phyloP scores from a whole-genome alignment of 1,140 invertebrate species.

The Anagrus nilaparvatae region DNA sequence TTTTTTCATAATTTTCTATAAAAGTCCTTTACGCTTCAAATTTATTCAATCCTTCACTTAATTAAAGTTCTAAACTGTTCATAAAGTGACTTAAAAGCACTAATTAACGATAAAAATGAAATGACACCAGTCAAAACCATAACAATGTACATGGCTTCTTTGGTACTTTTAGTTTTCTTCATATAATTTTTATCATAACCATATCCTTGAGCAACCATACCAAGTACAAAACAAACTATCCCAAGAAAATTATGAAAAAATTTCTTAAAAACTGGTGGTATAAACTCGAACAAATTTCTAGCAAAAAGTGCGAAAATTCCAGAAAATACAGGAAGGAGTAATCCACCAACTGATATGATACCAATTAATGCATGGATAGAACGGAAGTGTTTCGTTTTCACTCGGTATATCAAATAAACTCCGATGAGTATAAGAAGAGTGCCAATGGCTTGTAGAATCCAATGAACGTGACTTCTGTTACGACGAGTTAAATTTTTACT shows the following conservation, averaged over 20 bases:
- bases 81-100: constrained; percentile 19
- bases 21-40: no score
- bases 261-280: constrained; percentile 27
- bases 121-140: constrained; percentile 21
- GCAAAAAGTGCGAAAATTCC: constrained; percentile 27
- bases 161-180: background rate
- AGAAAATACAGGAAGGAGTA: constrained; percentile 17
- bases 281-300: constrained; percentile 16
- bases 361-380: constrained; percentile 25
- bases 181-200: constrained; percentile 23
- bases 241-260: constrained; percentile 31
- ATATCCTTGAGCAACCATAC: constrained; percentile 25
- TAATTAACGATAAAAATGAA: constrained; percentile 19
- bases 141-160: constrained; percentile 9
- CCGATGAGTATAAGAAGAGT: constrained; percentile 23
- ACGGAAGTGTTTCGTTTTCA: constrained; percentile 19
- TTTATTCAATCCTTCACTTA: background rate
- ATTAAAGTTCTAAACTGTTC: constrained; percentile 14
- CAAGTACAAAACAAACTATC: constrained; percentile 25
- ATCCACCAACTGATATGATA: constrained; percentile 21
- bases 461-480: constrained; percentile 27
- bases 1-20: no score
- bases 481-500: constrained; percentile 20
- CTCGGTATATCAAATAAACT: constrained; percentile 18
- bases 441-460: constrained; percentile 28